Conservation (phyloP, 1,140 invertebrate genomes). For the Hydropsyche tenuis region DNA sequence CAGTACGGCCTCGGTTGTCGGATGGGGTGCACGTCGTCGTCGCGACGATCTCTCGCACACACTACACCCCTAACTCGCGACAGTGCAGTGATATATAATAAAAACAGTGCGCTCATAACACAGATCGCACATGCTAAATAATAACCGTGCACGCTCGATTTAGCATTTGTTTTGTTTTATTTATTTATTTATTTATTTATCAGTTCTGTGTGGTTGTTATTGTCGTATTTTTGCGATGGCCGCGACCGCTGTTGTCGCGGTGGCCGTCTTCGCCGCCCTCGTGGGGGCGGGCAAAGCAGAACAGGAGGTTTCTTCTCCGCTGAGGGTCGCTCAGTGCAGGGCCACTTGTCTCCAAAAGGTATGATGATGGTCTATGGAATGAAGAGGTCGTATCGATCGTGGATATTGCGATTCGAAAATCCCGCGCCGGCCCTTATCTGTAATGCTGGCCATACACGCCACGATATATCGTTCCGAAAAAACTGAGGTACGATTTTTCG, state of each 20-base stretch:
- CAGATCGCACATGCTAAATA: background rate
- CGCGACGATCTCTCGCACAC: background rate
- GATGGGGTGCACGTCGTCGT: slow-evolving; percentile 5
- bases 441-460: too few species aligned
- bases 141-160: background rate
- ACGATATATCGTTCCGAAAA: too few species aligned
- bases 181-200: background rate
- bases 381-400: background rate
- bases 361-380: slow-evolving; percentile 36
- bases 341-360: slow-evolving; percentile 73
- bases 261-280: slow-evolving; percentile 16
- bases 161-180: background rate
- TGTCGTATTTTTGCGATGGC: slow-evolving; percentile 6
- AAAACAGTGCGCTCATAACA: background rate
- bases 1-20: slow-evolving; percentile 22
- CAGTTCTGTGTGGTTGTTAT: background rate
- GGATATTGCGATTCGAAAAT: background rate
- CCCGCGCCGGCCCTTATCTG: too few species aligned
- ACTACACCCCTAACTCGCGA: too few species aligned
- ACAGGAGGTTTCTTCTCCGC: slow-evolving; percentile 69
- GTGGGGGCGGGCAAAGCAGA: slow-evolving; percentile 20
- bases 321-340: slow-evolving; percentile 71
- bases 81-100: slow-evolving; percentile 11
- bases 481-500: too few species aligned
- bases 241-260: slow-evolving; percentile 30